A percentile compares a stretch with the other conserved stretches of the same genome.
phyloP scores from a whole-genome alignment of 2,888 invertebrate species.

The Dendrolimus houi region DNA sequence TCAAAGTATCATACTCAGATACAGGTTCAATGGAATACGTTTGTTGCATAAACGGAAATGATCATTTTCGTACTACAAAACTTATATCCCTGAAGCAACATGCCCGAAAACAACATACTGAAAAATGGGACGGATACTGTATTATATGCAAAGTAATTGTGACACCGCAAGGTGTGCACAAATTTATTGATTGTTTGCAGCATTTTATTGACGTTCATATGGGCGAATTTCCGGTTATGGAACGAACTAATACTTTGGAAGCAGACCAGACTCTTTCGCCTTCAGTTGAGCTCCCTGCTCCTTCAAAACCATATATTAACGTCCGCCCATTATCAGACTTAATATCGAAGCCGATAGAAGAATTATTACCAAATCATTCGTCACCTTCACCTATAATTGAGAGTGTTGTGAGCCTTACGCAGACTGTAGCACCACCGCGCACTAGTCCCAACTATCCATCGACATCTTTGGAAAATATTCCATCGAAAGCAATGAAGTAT shows the following conservation, averaged over 20 bases:
- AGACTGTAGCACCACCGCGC: slow-evolving; percentile 16
- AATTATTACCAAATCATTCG: slow-evolving; percentile 6
- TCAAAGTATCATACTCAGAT: slow-evolving; percentile 39
- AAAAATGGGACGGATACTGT: slow-evolving; percentile 76
- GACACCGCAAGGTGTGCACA: slow-evolving; percentile 46
- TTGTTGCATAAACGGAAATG: slow-evolving; percentile 53
- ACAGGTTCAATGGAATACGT: slow-evolving; percentile 52
- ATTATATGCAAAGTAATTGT: slow-evolving; percentile 64
- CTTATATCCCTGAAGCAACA: slow-evolving; percentile 65
- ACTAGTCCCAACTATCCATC: slow-evolving; percentile 23
- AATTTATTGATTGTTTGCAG: slow-evolving; percentile 52
- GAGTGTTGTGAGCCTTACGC: slow-evolving; percentile 68
- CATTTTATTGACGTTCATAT: slow-evolving; percentile 62
- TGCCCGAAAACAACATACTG: slow-evolving; percentile 50
- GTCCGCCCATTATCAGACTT: slow-evolving; percentile 59
- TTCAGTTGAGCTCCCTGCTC: slow-evolving; percentile 6
- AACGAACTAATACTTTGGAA: slow-evolving; percentile 18
- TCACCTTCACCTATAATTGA: slow-evolving; percentile 57
- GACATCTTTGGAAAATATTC: slow-evolving; percentile 10
- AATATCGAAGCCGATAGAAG: slow-evolving; percentile 23
- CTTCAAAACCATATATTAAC: slow-evolving; percentile 36
- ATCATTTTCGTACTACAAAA: slow-evolving; percentile 54
- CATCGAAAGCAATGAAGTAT: slow-evolving; percentile 29
- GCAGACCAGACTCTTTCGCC: slow-evolving; percentile 1
- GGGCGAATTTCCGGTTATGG: slow-evolving; percentile 50